Evolutionary conservation across 2,113 vertebrate species (phyloP).

Genomic region (Ammospiza nelsoni): DNA sequence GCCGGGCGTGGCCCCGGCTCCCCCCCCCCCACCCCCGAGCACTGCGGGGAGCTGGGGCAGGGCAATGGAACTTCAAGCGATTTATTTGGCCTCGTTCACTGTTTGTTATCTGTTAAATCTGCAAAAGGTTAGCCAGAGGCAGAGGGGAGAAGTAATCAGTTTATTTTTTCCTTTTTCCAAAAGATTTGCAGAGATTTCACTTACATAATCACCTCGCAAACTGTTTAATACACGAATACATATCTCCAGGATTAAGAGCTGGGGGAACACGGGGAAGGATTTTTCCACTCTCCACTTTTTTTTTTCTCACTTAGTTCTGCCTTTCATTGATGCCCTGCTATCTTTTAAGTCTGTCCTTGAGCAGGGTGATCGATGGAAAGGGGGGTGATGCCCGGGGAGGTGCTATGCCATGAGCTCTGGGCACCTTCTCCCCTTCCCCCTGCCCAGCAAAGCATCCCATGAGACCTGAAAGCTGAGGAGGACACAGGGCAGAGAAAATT

Average conservation of each 20-base stretch:
- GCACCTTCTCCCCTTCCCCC: background rate
- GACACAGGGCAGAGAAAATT: background rate
- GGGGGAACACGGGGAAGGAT: background rate
- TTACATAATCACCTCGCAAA: slow-evolving; percentile 32
- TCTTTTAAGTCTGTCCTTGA: background rate
- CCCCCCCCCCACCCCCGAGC: background rate
- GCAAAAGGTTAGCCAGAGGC: background rate
- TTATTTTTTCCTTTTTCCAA: background rate
- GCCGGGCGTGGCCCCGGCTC: background rate
- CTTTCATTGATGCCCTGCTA: background rate
- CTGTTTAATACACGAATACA: slow-evolving; percentile 8
- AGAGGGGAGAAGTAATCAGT: background rate
- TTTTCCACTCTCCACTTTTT: background rate
- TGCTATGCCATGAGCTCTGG: accelerated
- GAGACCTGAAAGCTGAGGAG: background rate
- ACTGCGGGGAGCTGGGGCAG: background rate
- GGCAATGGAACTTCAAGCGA: background rate
- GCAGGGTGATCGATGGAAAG: accelerated
- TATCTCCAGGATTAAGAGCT: slow-evolving; percentile 49
- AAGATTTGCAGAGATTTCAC: slow-evolving; percentile 62
- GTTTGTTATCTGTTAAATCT: slow-evolving; percentile 12
- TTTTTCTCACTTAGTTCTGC: background rate
- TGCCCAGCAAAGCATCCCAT: background rate
- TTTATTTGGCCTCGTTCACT: background rate
- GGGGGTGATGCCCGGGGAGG: background rate